Evolutionary conservation across 1,140 invertebrate species (phyloP), one percentile per base, ranked within the genome.

Genomic region (Portunus trituberculatus): DNA sequence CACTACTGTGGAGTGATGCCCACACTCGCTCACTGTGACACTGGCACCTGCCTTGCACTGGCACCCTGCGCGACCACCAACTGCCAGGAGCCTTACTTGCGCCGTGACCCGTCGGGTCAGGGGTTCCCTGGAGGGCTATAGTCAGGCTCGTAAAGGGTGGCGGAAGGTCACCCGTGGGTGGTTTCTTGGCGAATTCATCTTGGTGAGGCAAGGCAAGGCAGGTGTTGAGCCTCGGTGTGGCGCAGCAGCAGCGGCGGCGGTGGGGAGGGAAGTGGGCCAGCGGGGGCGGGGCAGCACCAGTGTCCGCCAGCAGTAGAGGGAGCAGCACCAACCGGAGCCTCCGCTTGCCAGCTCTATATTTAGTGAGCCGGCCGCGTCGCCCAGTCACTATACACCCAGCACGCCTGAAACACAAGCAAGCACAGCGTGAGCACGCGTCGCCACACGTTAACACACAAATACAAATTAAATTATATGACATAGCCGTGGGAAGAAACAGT

Each of bases 331-430:
- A 14, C 52, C 48, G 52, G 39, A 31, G 67, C 90, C 67, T 76
- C 67, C 67, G 67, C 28, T 76, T 91, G 90, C 90, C 90, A 91
- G 52, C 52, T 67, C 90, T 91, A 91, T 91, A 91, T 91, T 76
- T 91, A 91, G 90, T 76, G 59, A 4, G 29, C 28, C 90, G 59
- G 90, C 59, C 90, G 52, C 52, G 29, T 31, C 46, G 52, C 90
- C 32, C 52, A 91, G 90, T 91, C 59, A 91, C 90, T 91, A 12
- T 91, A 91, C 59, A 91, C 90, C 59, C 52, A n/a, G 28, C 46
- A 29, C 59, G 48, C 90, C 90, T 91, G 90, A 32, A 91, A 91
- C 90, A 91, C 52, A 91, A 91, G 46, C 52, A 91, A 91, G 67
- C 90, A 91, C 14, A 31, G 28, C 29, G 31, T 91, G 10, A 76